Evolutionary conservation across 2,113 vertebrate genomes (phyloP), one percentile per base, ranked within the genome.

Genomic region (Colistium nudipinnis): DNA sequence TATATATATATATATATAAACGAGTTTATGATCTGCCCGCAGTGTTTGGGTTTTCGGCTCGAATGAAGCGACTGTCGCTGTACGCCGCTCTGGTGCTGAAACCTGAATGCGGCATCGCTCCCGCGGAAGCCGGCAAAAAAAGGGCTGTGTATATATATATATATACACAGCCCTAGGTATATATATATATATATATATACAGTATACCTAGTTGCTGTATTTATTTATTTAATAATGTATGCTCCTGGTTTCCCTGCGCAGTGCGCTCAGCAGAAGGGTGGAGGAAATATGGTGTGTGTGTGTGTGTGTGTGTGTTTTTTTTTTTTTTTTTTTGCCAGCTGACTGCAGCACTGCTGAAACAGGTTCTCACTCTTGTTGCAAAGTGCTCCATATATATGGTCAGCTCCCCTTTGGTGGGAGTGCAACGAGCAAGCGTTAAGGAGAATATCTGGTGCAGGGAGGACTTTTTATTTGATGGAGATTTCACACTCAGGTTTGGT

Each of bases 171-270:
- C n/a, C n/a, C n/a, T n/a, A n/a, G n/a, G n/a, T n/a, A n/a, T n/a
- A n/a, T n/a, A n/a, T n/a, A n/a, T n/a, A n/a, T n/a, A n/a, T n/a
- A n/a, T n/a, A n/a, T n/a, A n/a, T n/a, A n/a, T n/a, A n/a, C n/a
- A n/a, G n/a, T n/a, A 38, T 51, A 38, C 28, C 36, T 49, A 7
- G 3, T 72, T 72, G 39, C 28, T 52, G 44, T 57, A 13, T 74
- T 76, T 57, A 13, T 74, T 83, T 73, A 80, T 90, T 83, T 49
- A 83, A 78, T 81, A 39, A 85, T 89, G 64, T 59, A 56, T 61
- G 63, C 30, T 59, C 25, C 27, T 20, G 60, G 70, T 83, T 63
- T 70, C 30, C 38, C 22, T 86, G 82, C 81, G 85, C 87, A 91
- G 38, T 85, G 87, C 85, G 80, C 71, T 52, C 47, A 22, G 14